Evolutionary conservation across 2,113 vertebrate genomes (phyloP).

Genomic region (Aldabrachelys gigantea): DNA sequence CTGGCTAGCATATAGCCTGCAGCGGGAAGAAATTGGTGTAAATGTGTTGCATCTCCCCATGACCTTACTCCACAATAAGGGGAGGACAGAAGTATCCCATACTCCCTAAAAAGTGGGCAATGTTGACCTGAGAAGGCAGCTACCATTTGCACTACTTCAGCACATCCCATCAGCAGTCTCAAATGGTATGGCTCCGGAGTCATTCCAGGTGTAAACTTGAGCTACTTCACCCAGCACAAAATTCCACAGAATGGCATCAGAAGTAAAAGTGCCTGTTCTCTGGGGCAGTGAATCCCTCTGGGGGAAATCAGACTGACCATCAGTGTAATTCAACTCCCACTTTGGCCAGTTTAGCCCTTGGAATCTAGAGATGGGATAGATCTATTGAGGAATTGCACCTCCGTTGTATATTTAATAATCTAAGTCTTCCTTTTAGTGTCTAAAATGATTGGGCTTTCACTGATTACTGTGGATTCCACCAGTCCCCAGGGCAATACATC

Average conservation of each 20-base stretch:
- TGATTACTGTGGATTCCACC: not conserved
- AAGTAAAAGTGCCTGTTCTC: not conserved
- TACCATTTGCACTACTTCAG: not conserved
- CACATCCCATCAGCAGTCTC: not conserved
- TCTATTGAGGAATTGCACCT: not conserved
- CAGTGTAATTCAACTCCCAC: not conserved
- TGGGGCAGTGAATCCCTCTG: not conserved
- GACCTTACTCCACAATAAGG: not conserved
- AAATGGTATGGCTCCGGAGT: not conserved
- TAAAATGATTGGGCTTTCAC: not conserved
- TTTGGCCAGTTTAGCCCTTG: not conserved
- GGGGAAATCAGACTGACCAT: not conserved
- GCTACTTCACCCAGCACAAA: not conserved
- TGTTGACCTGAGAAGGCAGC: not conserved
- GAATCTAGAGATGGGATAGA: not conserved
- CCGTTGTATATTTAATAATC: not conserved
- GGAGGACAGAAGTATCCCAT: not conserved
- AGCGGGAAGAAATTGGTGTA: not conserved
- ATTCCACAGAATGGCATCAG: not conserved
- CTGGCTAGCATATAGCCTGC: not conserved
- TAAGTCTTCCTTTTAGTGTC: not conserved
- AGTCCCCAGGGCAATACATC: not conserved
- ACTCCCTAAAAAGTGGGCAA: not conserved
- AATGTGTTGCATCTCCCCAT: rapidly evolving
- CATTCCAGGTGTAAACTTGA: not conserved